These are phyloP conservation scores for Leistus spinibarbis DNA, from an alignment of 2,888 invertebrate genomes.

Conservation along the genomic window DNA sequence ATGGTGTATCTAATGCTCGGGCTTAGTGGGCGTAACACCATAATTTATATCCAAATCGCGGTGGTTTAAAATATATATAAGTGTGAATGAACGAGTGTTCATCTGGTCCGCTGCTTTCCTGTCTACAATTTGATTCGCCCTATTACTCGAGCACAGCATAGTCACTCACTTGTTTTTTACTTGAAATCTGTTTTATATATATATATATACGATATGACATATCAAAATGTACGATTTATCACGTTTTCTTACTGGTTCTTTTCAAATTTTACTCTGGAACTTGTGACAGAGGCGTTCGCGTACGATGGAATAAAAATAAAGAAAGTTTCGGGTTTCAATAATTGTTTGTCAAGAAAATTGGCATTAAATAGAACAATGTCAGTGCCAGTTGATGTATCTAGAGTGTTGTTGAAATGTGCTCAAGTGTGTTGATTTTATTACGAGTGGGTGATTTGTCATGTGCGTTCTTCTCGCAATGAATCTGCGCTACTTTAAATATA, in stretches of 20 bases:
- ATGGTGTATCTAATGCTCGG: constrained; percentile 32
- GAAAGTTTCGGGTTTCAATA: neutral
- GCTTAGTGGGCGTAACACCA: constrained; percentile 13
- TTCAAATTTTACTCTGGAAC: neutral
- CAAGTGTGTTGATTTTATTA: neutral
- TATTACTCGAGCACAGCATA: constrained; percentile 20
- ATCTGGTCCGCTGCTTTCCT: constrained; percentile 35
- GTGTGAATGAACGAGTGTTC: neutral
- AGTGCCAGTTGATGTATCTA: neutral
- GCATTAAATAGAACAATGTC: neutral
- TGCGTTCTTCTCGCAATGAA: neutral
- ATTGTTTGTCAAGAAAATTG: no score
- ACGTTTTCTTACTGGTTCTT: constrained; percentile 22
- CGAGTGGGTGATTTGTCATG: neutral
- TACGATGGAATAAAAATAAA: neutral
- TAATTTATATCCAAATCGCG: constrained; percentile 12
- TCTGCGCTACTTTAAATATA: neutral
- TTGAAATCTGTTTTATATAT: constrained; percentile 1
- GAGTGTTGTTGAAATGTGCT: neutral
- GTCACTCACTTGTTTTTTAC: constrained; percentile 10
- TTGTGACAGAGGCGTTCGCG: neutral
- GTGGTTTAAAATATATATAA: neutral
- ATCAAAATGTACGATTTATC: constrained; percentile 40
- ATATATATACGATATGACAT: no score
- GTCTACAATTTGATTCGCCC: constrained; percentile 39